phyloP scores from a whole-genome alignment of 2,113 vertebrate genomes.

The Ptyas mucosa region DNA sequence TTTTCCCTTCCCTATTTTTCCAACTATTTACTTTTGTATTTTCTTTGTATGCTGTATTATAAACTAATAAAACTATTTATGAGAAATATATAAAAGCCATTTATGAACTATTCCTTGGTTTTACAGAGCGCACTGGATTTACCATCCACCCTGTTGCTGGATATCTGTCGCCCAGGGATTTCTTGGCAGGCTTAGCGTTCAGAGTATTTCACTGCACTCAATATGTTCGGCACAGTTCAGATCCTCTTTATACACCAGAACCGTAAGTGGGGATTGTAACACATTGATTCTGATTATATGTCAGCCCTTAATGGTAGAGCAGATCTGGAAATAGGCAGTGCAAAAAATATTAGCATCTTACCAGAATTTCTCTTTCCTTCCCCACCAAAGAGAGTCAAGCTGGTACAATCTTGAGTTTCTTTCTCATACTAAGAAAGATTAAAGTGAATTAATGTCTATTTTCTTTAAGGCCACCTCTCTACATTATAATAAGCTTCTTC shows the following conservation, averaged over 20 bases:
- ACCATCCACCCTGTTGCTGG: constrained; percentile 95
- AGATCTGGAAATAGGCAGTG: neutral
- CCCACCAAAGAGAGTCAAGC: neutral
- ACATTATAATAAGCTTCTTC: neutral
- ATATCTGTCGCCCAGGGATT: constrained; percentile 93
- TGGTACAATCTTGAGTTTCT: neutral
- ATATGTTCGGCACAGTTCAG: constrained; percentile 94
- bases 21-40: too few relatives aligned
- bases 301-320: neutral
- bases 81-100: neutral
- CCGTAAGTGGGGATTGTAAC: constrained; percentile 81
- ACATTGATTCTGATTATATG: neutral
- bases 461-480: neutral
- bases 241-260: constrained; percentile 96
- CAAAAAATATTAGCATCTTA: neutral
- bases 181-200: constrained; percentile 95
- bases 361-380: neutral
- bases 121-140: constrained; percentile 89
- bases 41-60: too few relatives aligned
- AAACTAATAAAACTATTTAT: too few relatives aligned
- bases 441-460: neutral
- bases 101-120: neutral
- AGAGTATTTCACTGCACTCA: constrained; percentile 98
- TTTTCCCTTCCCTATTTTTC: too few relatives aligned
- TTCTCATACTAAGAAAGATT: neutral